Evolutionary conservation across 2,797 vertebrate species (phyloP), one percentile per base, ranked within the genome.

Genomic region (Pteropus rufus): DNA sequence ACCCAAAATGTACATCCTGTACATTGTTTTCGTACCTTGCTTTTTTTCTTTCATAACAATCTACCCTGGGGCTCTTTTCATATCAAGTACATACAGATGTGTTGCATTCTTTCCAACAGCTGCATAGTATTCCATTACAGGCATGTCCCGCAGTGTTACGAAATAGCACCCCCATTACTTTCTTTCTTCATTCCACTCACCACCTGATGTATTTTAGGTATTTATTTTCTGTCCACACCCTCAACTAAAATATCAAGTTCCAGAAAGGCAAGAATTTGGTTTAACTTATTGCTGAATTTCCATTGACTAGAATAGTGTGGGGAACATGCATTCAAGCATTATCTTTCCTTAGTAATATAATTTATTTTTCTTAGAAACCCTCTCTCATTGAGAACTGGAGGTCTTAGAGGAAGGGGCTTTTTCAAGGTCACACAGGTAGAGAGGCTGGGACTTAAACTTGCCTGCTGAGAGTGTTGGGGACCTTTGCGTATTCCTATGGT

Each of bases 61-160:
- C 67, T 18, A 19, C 58, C 83, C 70, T 19, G 26, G 56, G 10
- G 19, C 39, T 82, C n/a, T 62, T 76, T 65, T 82, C 77, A 2
- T 69, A 67, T 79, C 82, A 49, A 65, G 69, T 29, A 39, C 36
- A 15, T 92, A 70, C 84, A 93, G 92, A 96, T 94, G 76, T 93
- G 95, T 79, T 92, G 54, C 77, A 56, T 93, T 92, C 86, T 97
- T 97, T 96, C 79, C 89, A 96, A 67, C 58, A 91, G 80, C 77
- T 95, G 46, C 67, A 34, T 83, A 31, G 29, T 92, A 65, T 93
- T 92, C 81, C 91, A 41, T 89, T 89, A 83, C n/a, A 62, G 67
- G 21, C 44, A 8, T 34, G 46, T 79, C 75, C 52, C 21, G 7
- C 73, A 23, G 1, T 15, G 36, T 81, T 44, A 76, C 82, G 84